These are phyloP conservation scores for Platypus cylindrus DNA, from an alignment of 2,888 invertebrate species.

Conservation along the genomic window DNA sequence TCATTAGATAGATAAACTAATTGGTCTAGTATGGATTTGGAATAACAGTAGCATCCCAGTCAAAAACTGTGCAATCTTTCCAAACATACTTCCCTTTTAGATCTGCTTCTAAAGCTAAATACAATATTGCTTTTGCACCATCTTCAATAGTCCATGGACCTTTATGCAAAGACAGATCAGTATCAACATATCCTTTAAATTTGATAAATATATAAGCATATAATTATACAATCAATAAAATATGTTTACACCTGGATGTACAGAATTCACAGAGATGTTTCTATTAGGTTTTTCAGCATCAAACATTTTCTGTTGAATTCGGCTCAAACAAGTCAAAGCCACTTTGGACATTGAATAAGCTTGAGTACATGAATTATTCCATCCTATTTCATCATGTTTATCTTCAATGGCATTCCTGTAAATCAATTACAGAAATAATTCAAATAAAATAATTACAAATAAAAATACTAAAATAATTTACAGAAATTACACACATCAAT, in stretches of 20 bases:
- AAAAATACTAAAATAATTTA: too few species aligned
- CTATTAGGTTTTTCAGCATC: conserved; percentile 32
- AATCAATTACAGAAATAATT: too few species aligned
- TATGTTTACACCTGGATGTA: conserved; percentile 57
- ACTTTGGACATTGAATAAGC: conserved; percentile 64
- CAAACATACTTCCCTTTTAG: conserved; percentile 53
- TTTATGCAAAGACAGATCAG: conserved; percentile 62
- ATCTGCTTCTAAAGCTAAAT: conserved; percentile 47
- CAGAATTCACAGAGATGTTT: conserved; percentile 55
- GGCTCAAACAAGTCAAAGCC: conserved; percentile 22
- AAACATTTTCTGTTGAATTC: conserved; percentile 4
- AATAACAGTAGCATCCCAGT: conserved; percentile 37
- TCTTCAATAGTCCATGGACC: conserved; percentile 45
- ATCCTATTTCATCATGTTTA: conserved; percentile 22
- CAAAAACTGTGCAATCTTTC: conserved; percentile 42
- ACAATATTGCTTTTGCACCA: conserved; percentile 47
- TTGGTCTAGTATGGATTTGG: too few species aligned
- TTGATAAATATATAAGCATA: conserved; percentile 1
- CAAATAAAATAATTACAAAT: too few species aligned
- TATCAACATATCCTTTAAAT: conserved; percentile 56
- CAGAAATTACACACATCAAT: too few species aligned
- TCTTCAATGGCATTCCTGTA: conserved; percentile 23
- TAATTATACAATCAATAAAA: not conserved
- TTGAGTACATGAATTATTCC: conserved; percentile 37
- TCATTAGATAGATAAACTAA: too few species aligned